Conservation (phyloP, 2,888 invertebrate genomes). For the Rhamphomyia laevipes region DNA sequence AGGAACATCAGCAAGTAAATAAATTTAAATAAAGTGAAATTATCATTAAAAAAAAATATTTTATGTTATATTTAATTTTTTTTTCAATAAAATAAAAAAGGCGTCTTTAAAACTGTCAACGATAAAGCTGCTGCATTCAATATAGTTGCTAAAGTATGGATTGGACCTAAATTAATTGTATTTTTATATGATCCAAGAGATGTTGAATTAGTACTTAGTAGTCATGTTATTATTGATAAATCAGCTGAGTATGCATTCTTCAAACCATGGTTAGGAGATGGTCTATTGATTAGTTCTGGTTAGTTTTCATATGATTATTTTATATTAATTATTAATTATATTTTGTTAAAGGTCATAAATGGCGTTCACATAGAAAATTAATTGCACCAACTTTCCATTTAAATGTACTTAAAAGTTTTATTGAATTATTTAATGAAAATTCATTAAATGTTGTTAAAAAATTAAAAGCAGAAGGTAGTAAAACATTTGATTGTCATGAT, state of each 20-base stretch:
- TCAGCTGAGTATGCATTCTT: slow-evolving; percentile 68
- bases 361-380: slow-evolving; percentile 73
- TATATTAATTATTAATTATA: no score
- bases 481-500: slow-evolving; percentile 66
- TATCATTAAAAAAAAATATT: background rate
- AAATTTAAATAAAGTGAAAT: background rate
- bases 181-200: slow-evolving; percentile 67
- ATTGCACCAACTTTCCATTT: slow-evolving; percentile 82
- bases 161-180: slow-evolving; percentile 61
- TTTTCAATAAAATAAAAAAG: no score
- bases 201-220: slow-evolving; percentile 65
- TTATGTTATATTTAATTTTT: background rate
- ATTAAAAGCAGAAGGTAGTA: slow-evolving; percentile 52
- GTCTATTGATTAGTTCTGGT: slow-evolving; percentile 71
- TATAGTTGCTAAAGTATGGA: slow-evolving; percentile 56
- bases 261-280: slow-evolving; percentile 74
- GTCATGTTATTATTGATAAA: slow-evolving; percentile 70
- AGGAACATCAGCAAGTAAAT: slow-evolving; percentile 57
- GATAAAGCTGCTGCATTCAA: slow-evolving; percentile 40
- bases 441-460: slow-evolving; percentile 62
- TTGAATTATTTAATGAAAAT: slow-evolving; percentile 74
- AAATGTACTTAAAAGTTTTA: slow-evolving; percentile 76
- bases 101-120: slow-evolving; percentile 53
- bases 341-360: slow-evolving; percentile 56
- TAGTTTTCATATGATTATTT: slow-evolving; percentile 19